Conservation (phyloP, 2,797 vertebrate species). For the Moxostoma hubbsi region DNA sequence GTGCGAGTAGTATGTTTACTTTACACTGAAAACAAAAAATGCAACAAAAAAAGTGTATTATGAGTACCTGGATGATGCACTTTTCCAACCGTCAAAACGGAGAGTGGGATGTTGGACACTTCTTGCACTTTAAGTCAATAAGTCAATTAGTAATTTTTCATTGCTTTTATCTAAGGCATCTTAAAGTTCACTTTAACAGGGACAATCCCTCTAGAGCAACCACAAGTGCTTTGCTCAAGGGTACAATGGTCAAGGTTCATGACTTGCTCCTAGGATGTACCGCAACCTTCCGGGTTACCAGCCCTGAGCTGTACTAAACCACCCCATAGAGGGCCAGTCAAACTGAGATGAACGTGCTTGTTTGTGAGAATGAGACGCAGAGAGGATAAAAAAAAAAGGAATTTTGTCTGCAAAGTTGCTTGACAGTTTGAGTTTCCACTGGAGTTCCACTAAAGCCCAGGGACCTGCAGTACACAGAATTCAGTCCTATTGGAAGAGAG, state of each 20-base stretch:
- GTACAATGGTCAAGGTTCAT: background rate
- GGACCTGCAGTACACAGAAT: constrained; percentile 69
- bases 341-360: constrained; percentile 28
- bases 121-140: too few relatives aligned
- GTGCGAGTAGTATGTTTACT: too few relatives aligned
- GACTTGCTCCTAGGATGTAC: background rate
- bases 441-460: constrained; percentile 54
- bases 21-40: too few relatives aligned
- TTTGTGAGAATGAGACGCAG: constrained; percentile 62
- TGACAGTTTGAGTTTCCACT: constrained; percentile 6
- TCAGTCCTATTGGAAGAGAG: constrained; percentile 16
- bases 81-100: too few relatives aligned
- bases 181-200: background rate
- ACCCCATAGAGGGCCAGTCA: background rate
- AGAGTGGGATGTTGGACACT: too few relatives aligned
- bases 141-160: too few relatives aligned
- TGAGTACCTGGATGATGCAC: too few relatives aligned
- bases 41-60: too few relatives aligned
- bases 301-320: background rate
- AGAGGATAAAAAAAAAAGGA: background rate
- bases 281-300: background rate
- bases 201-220: background rate
- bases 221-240: too few relatives aligned
- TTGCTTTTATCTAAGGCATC: too few relatives aligned
- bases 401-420: background rate